phyloP scores from a whole-genome alignment of 2,113 vertebrate genomes.

The Semnornis frantzii region DNA sequence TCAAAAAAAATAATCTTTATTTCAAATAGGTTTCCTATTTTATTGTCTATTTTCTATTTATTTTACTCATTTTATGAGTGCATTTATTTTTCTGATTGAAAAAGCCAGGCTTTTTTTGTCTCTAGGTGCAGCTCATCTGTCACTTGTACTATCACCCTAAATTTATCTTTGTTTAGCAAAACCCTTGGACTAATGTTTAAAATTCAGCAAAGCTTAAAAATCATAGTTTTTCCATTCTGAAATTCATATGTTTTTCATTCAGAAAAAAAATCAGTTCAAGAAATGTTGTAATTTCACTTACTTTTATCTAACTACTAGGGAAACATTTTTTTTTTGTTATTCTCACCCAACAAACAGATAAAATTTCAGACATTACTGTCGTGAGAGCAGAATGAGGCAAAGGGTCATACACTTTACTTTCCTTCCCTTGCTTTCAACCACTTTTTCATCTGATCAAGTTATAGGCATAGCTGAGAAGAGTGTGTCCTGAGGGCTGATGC shows the following conservation, averaged over 20 bases:
- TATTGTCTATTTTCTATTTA: no score
- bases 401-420: neutral
- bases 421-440: neutral
- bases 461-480: neutral
- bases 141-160: neutral
- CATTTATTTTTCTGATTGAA: neutral
- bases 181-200: neutral
- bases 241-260: no score
- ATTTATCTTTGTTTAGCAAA: neutral
- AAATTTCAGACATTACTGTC: neutral
- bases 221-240: neutral
- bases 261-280: neutral
- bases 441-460: neutral
- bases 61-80: no score
- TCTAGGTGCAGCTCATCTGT: neutral
- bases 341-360: neutral
- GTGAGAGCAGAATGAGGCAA: neutral
- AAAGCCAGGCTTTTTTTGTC: neutral
- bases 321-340: neutral
- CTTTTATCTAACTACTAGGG: neutral
- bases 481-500: accelerated
- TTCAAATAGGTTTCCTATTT: neutral
- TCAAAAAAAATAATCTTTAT: neutral
- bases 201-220: neutral
- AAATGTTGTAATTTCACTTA: neutral